phyloP scores from a whole-genome alignment of 2,888 invertebrate species.

The Heteropelma amictum region DNA sequence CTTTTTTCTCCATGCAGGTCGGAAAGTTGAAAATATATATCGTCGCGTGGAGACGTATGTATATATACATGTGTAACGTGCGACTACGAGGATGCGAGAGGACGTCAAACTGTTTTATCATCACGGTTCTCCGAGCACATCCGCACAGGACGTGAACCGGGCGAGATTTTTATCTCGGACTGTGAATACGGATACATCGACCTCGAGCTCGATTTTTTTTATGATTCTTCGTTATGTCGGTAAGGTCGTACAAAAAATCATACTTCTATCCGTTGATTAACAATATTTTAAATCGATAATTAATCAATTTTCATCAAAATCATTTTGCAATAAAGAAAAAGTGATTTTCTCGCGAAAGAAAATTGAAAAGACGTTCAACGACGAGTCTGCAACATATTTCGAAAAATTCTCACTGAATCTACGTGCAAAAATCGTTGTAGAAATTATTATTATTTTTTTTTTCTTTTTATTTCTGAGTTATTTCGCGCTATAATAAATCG shows the following conservation, averaged over 20 bases:
- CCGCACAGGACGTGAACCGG: slow-evolving; percentile 62
- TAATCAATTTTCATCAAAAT: no score
- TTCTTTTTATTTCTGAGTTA: no score
- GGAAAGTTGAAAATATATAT: no score
- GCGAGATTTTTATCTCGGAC: slow-evolving; percentile 66
- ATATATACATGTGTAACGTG: background rate
- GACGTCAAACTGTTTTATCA: slow-evolving; percentile 67
- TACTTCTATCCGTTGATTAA: no score
- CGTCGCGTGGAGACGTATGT: no score
- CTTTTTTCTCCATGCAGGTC: no score
- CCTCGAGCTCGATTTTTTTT: slow-evolving; percentile 40
- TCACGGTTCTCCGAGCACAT: slow-evolving; percentile 55
- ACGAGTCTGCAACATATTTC: background rate
- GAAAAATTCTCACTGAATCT: no score
- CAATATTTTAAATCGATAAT: no score
- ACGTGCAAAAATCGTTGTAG: no score
- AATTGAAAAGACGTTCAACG: background rate
- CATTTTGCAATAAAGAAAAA: background rate
- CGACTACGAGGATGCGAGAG: background rate
- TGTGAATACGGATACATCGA: slow-evolving; percentile 64
- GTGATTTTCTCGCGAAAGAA: background rate
- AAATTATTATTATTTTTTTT: no score
- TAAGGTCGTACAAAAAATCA: no score
- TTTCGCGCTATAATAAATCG: no score
- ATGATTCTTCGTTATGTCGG: slow-evolving; percentile 6